These are phyloP conservation scores for Nephila pilipes DNA, from an alignment of 1,140 invertebrate genomes.

Conservation along the genomic window DNA sequence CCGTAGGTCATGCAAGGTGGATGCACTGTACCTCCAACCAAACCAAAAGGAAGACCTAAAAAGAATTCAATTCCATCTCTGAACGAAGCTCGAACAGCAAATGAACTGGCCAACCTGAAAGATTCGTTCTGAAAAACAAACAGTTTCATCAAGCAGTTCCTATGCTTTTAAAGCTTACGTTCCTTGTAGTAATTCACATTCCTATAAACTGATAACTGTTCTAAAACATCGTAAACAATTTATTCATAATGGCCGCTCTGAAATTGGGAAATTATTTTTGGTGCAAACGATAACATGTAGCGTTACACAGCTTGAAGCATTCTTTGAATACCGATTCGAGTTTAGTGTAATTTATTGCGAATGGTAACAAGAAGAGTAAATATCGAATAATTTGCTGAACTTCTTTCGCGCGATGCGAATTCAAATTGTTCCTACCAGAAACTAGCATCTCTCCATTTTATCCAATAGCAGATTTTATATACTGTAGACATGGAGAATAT, in stretches of 20 bases:
- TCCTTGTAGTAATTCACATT: background rate
- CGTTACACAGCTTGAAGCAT: background rate
- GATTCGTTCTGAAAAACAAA: constrained; percentile 52
- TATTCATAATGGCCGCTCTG: background rate
- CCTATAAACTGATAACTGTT: constrained; percentile 1
- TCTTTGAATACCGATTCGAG: background rate
- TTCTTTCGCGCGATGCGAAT: background rate
- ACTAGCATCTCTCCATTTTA: background rate
- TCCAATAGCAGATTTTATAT: too few species aligned
- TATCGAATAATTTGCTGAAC: background rate
- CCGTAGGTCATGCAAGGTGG: constrained; percentile 81
- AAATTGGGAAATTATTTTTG: background rate
- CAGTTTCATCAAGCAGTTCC: constrained; percentile 49
- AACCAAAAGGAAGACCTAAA: constrained; percentile 82
- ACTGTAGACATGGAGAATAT: too few species aligned
- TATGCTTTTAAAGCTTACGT: background rate
- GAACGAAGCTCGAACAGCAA: constrained; percentile 65
- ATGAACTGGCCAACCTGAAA: constrained; percentile 59
- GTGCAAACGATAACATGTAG: background rate
- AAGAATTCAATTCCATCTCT: constrained; percentile 81
- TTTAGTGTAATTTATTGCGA: background rate
- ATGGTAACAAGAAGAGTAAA: background rate
- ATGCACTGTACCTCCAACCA: constrained; percentile 81
- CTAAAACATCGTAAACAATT: background rate
- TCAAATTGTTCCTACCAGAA: background rate